Evolutionary conservation across 2,888 invertebrate genomes (phyloP).

Genomic region (Drosophila phalerata): DNA sequence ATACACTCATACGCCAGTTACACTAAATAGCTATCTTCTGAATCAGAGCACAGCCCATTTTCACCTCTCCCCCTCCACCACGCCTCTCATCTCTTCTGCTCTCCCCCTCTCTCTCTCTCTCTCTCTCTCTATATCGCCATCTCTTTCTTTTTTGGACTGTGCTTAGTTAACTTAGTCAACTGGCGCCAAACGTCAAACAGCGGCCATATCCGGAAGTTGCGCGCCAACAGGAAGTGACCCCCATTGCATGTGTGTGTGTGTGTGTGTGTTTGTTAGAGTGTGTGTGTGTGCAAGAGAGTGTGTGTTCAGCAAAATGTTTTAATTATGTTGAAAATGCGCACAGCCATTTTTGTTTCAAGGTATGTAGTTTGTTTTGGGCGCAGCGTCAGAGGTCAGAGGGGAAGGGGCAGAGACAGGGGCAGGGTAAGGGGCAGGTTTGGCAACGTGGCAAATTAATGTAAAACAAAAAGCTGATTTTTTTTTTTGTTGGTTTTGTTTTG

Average conservation of each 20-base stretch:
- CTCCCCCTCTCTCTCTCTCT: neutral
- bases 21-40: conserved; percentile 30
- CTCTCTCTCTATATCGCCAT: neutral
- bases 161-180: conserved; percentile 46
- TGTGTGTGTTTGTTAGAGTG: neutral
- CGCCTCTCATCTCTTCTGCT: neutral
- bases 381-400: neutral
- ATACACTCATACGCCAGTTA: conserved; percentile 18
- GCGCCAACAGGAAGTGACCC: conserved; percentile 73
- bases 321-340: conserved; percentile 72
- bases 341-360: conserved; percentile 64
- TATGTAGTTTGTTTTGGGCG: conserved; percentile 31
- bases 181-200: conserved; percentile 56
- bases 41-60: neutral
- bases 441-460: conserved; percentile 41
- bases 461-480: conserved; percentile 52
- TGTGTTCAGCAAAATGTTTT: conserved; percentile 67
- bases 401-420: neutral
- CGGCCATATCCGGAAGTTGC: conserved; percentile 58
- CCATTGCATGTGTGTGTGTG: conserved; percentile 27
- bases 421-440: neutral
- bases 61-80: neutral
- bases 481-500: conserved; percentile 27
- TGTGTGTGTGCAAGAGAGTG: conserved; percentile 8
- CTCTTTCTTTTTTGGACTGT: conserved; percentile 7